phyloP scores from a whole-genome alignment of 2,888 invertebrate species.

The Chymomyza procnemis region DNA sequence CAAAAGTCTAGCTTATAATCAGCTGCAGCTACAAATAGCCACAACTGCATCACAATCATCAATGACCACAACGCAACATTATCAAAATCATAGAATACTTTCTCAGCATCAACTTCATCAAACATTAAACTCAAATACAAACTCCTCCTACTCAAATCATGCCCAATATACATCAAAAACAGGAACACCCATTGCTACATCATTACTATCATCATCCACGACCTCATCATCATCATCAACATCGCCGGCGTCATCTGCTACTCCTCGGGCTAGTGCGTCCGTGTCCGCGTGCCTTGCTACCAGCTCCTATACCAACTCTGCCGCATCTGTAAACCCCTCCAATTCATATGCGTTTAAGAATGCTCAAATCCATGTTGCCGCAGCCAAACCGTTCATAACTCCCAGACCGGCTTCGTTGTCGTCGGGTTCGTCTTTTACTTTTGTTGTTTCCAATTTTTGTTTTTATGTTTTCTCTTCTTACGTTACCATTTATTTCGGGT shows the following conservation, averaged over 20 bases:
- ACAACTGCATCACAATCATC: background rate
- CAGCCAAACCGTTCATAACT: constrained; percentile 77
- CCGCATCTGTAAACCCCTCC: constrained; percentile 24
- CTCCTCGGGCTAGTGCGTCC: constrained; percentile 31
- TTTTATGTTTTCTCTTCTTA: constrained; percentile 18
- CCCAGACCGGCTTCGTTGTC: constrained; percentile 79
- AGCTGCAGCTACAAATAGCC: background rate
- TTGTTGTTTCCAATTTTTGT: constrained; percentile 42
- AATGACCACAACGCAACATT: background rate
- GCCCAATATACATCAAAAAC: constrained; percentile 47
- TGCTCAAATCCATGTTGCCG: constrained; percentile 38
- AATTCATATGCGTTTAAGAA: constrained; percentile 54
- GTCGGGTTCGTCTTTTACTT: constrained; percentile 75
- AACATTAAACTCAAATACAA: background rate
- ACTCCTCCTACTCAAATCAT: constrained; percentile 23
- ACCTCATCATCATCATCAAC: constrained; percentile 25
- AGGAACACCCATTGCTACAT: constrained; percentile 6
- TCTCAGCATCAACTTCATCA: constrained; percentile 27
- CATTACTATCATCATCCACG: constrained; percentile 3
- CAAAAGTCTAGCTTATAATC: constrained; percentile 16
- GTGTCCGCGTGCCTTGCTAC: constrained; percentile 29
- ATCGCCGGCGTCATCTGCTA: background rate
- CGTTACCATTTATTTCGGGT: constrained; percentile 17
- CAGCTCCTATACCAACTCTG: constrained; percentile 30
- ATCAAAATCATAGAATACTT: constrained; percentile 51